Evolutionary conservation across 2,797 vertebrate genomes (phyloP).

Genomic region (Lemur catta): DNA sequence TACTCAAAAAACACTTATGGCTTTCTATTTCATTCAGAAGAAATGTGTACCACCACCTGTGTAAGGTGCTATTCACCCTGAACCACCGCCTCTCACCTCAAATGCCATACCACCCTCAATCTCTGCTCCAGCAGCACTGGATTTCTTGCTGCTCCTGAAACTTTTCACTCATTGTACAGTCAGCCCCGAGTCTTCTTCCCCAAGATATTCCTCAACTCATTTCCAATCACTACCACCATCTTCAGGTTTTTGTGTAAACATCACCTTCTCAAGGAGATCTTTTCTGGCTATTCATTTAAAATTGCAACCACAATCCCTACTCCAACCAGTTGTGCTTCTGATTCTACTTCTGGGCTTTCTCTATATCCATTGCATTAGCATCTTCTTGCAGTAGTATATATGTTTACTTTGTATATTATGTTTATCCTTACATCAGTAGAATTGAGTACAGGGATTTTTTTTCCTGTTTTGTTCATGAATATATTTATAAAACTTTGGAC

Average conservation of each 20-base stretch:
- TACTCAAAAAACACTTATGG: not conserved
- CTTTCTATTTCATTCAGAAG: not conserved
- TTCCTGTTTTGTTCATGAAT: not conserved
- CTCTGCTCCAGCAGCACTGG: fast-evolving
- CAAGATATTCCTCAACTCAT: not conserved
- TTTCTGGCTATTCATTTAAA: not conserved
- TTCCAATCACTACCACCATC: not conserved
- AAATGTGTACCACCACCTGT: not conserved
- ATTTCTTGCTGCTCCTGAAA: not conserved
- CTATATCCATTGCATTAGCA: not conserved
- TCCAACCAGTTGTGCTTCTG: not conserved
- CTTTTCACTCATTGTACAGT: not conserved
- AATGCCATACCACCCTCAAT: not conserved
- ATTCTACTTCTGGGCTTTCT: not conserved
- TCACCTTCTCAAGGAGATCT: not conserved
- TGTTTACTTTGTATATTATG: not conserved
- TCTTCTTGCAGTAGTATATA: not conserved
- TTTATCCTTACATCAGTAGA: not conserved
- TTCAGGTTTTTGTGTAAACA: not conserved
- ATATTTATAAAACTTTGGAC: not conserved
- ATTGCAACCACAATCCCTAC: not conserved
- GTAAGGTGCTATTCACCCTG: not conserved
- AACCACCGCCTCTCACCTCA: not conserved
- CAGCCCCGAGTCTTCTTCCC: no score
- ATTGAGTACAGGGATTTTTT: not conserved